A percentile compares a stretch with the other conserved stretches of the same genome.
Conservation (phyloP, 2,888 invertebrate genomes). For the Monochamus alternatus region DNA sequence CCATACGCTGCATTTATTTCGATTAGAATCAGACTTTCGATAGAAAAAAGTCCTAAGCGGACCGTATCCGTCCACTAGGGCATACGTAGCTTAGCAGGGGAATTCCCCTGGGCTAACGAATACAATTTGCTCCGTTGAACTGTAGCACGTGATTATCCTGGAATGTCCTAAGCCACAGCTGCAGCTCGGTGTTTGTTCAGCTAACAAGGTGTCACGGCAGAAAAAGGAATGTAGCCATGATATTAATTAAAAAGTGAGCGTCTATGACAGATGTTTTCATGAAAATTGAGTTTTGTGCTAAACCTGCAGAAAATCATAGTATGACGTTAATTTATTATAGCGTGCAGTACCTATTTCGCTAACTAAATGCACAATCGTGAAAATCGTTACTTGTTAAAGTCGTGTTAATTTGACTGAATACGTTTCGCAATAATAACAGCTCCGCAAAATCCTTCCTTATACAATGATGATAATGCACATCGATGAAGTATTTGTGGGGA, state of each 20-base stretch:
- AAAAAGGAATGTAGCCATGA: background rate
- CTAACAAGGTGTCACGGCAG: background rate
- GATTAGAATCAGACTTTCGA: background rate
- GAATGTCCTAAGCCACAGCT: background rate
- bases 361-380: no score
- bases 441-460: no score
- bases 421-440: no score
- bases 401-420: no score
- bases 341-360: no score
- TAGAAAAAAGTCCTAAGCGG: background rate
- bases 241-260: background rate
- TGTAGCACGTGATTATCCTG: conserved; percentile 4
- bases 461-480: no score
- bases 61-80: background rate
- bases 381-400: no score
- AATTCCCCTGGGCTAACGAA: background rate
- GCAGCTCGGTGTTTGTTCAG: background rate
- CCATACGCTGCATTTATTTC: background rate
- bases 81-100: background rate
- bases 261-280: background rate
- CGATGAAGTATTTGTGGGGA: no score
- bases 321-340: no score
- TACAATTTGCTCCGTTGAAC: conserved; percentile 7
- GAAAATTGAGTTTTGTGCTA: no score
- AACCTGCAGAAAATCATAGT: no score